phyloP scores from a whole-genome alignment of 2,888 invertebrate species.

The Fragum fragum region DNA sequence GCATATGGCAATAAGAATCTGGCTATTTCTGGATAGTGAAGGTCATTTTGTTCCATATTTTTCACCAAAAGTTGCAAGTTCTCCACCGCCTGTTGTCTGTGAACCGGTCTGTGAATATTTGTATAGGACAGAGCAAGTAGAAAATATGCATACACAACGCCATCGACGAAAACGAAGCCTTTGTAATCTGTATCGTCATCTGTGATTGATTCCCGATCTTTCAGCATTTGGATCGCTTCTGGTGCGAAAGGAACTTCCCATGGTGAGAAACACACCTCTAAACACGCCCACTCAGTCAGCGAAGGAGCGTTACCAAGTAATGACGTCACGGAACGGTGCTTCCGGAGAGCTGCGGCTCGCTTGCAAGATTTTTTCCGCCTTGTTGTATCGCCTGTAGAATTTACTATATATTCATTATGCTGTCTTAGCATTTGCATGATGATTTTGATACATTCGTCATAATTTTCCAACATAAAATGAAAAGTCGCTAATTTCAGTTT shows the following conservation, averaged over 20 bases:
- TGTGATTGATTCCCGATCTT: slow-evolving; percentile 58
- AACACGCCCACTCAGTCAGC: slow-evolving; percentile 62
- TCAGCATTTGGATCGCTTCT: slow-evolving; percentile 66
- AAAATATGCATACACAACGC: slow-evolving; percentile 62
- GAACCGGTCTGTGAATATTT: slow-evolving; percentile 59
- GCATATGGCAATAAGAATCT: slow-evolving; percentile 62
- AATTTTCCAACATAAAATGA: slow-evolving; percentile 61
- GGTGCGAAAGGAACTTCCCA: slow-evolving; percentile 68
- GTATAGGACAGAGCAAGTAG: slow-evolving; percentile 58
- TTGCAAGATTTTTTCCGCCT: slow-evolving; percentile 61
- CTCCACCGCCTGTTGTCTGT: slow-evolving; percentile 63
- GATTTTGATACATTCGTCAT: slow-evolving; percentile 61
- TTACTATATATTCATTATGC: slow-evolving; percentile 64
- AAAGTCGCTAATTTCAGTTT: slow-evolving; percentile 66
- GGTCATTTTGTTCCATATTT: slow-evolving; percentile 48
- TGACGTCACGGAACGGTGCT: slow-evolving; percentile 66
- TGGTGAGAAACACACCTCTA: slow-evolving; percentile 56
- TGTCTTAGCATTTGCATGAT: slow-evolving; percentile 62
- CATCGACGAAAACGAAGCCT: slow-evolving; percentile 64
- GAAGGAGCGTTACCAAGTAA: slow-evolving; percentile 61
- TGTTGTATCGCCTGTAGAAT: slow-evolving; percentile 63
- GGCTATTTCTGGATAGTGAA: slow-evolving; percentile 63
- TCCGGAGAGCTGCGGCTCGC: slow-evolving; percentile 43
- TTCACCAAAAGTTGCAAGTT: slow-evolving; percentile 60
- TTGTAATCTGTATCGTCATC: slow-evolving; percentile 65